A percentile compares a stretch with the other conserved stretches of the same genome.
phyloP scores from a whole-genome alignment of 2,797 vertebrate species.

The Harpagifer antarcticus region DNA sequence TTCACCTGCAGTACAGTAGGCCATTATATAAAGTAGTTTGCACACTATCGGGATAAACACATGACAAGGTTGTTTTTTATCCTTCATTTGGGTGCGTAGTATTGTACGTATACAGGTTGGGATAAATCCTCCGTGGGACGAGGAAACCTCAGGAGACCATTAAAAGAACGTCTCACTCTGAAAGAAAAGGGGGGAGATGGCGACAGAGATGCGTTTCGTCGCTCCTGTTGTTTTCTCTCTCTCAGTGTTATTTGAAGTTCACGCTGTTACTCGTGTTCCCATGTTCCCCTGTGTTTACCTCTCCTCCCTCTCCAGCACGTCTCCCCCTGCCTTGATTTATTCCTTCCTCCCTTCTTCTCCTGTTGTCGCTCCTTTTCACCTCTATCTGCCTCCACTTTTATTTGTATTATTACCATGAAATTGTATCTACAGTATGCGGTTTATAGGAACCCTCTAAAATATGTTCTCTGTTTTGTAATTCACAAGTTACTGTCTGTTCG shows the following conservation, averaged over 20 bases:
- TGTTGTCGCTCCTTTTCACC: background rate
- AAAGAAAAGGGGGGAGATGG: background rate
- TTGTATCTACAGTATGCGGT: background rate
- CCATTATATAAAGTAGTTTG: background rate
- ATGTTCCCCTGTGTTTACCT: conserved; percentile 16
- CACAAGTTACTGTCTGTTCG: background rate
- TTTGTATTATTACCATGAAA: background rate
- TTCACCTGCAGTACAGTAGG: background rate
- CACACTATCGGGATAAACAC: background rate
- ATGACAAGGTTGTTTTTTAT: background rate
- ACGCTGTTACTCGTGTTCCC: background rate
- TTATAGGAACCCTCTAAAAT: conserved; percentile 15
- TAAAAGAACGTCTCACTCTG: background rate
- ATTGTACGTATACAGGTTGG: background rate
- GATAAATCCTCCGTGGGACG: rapidly evolving
- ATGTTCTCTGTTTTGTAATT: background rate
- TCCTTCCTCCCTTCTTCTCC: conserved; percentile 12
- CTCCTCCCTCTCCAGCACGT: conserved; percentile 2
- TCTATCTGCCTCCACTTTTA: background rate
- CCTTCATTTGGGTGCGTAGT: background rate
- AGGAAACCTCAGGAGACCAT: background rate
- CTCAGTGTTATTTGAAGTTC: conserved; percentile 35
- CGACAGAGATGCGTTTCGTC: conserved; percentile 12
- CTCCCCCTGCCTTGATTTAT: conserved; percentile 21
- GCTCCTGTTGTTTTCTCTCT: background rate